Percentiles rank a stretch among this genome's conserved stretches.
phyloP scores from a whole-genome alignment of 2,113 vertebrate species.

The Thalassarche chlororhynchos region DNA sequence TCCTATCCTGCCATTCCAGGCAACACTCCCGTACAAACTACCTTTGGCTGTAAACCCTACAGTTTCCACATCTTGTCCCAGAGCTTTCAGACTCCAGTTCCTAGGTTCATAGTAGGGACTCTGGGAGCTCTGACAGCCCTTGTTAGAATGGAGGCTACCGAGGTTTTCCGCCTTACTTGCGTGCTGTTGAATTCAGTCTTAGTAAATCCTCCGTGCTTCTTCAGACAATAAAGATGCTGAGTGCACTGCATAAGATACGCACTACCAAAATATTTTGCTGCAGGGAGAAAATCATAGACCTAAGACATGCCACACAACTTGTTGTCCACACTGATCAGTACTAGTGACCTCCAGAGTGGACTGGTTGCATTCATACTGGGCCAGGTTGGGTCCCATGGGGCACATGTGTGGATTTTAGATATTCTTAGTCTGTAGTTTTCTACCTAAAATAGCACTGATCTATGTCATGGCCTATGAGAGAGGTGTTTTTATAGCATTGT shows the following conservation, averaged over 20 bases:
- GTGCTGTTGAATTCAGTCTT: neutral
- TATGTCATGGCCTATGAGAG: neutral
- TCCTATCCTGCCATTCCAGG: neutral
- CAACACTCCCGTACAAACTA: neutral
- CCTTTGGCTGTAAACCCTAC: neutral
- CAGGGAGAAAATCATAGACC: neutral
- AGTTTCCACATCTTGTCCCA: neutral
- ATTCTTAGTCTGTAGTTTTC: neutral
- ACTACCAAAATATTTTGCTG: neutral
- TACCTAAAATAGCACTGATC: neutral
- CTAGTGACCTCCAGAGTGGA: neutral
- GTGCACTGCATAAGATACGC: accelerated
- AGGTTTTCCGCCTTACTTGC: neutral
- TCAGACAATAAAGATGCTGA: neutral
- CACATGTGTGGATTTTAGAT: neutral
- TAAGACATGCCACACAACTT: neutral
- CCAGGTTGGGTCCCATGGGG: neutral
- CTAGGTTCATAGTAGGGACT: neutral
- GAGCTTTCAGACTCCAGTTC: neutral
- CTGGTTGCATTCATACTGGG: neutral
- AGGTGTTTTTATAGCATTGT: neutral
- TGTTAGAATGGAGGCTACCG: neutral
- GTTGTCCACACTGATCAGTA: neutral
- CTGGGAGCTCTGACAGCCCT: neutral
- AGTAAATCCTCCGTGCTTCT: neutral